A percentile compares a stretch with the other conserved stretches of the same genome.
These are phyloP conservation scores for Papilio polytes DNA, from an alignment of 1,140 invertebrate genomes.

Conservation along the genomic window DNA sequence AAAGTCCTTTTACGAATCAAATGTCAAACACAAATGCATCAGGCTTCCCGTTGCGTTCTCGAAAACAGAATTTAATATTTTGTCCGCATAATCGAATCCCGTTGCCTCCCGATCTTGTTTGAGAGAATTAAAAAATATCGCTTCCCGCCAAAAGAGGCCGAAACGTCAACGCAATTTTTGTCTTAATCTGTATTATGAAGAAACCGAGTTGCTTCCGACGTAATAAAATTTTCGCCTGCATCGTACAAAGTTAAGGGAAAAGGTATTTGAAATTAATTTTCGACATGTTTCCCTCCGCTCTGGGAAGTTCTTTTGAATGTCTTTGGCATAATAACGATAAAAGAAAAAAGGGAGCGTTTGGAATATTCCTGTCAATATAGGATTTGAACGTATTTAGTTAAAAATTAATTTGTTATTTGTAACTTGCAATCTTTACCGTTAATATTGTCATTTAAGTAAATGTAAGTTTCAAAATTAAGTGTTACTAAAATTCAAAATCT, in stretches of 20 bases:
- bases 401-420: not conserved
- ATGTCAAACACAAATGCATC: constrained; percentile 42
- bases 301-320: constrained; percentile 36
- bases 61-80: constrained; percentile 69
- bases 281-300: constrained; percentile 43
- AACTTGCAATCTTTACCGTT: not conserved
- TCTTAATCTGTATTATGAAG: constrained; percentile 76
- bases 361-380: constrained; percentile 28
- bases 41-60: constrained; percentile 50
- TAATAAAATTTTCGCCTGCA: constrained; percentile 61
- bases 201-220: constrained; percentile 49
- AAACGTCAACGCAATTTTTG: constrained; percentile 77
- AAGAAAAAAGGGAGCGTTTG: constrained; percentile 34
- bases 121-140: constrained; percentile 81
- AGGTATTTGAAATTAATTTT: constrained; percentile 50
- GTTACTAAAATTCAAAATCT: too few relatives aligned
- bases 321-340: constrained; percentile 40
- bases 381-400: not conserved
- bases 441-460: not conserved
- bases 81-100: constrained; percentile 71
- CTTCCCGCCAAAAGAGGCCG: constrained; percentile 52
- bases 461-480: not conserved
- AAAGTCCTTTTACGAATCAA: not conserved
- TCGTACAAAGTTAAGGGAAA: constrained; percentile 42
- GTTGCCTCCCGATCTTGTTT: constrained; percentile 64